Conservation (phyloP, 2,888 invertebrate species). For the Drosophila formosana region DNA sequence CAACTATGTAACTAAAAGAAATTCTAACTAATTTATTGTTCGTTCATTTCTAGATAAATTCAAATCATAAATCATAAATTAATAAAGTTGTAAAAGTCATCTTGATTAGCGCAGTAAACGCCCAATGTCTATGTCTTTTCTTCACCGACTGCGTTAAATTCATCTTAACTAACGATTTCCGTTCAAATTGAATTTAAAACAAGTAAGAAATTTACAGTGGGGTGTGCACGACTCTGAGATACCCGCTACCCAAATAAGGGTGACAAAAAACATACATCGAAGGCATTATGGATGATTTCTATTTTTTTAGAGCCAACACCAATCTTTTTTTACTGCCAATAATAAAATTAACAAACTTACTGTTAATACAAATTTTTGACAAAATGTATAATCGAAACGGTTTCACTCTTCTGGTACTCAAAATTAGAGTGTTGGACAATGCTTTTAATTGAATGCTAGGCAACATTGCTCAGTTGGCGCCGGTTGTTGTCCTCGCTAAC, state of each 20-base stretch:
- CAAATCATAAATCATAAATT: constrained; percentile 60
- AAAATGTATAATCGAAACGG: neutral
- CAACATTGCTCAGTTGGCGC: neutral
- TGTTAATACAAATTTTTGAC: too few species aligned
- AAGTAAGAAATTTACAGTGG: neutral
- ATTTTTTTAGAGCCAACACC: too few species aligned
- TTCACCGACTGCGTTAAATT: constrained; percentile 27
- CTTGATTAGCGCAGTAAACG: constrained; percentile 42
- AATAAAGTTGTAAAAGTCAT: constrained; percentile 54
- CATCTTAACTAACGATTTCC: constrained; percentile 48
- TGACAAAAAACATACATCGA: too few species aligned
- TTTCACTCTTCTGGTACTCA: neutral
- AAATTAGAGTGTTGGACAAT: constrained; percentile 21
- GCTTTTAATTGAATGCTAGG: neutral
- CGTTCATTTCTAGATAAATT: constrained; percentile 57
- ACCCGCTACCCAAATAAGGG: too few species aligned
- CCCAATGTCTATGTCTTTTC: constrained; percentile 14
- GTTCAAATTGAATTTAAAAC: constrained; percentile 6
- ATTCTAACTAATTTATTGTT: constrained; percentile 53
- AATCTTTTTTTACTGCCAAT: too few species aligned
- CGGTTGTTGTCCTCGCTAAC: constrained; percentile 41
- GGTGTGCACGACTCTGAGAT: too few species aligned
- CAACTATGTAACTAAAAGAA: constrained; percentile 14
- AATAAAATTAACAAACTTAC: too few species aligned
- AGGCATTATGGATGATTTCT: too few species aligned